Evolutionary conservation across 2,113 vertebrate genomes (phyloP).

Genomic region (Gobius niger): DNA sequence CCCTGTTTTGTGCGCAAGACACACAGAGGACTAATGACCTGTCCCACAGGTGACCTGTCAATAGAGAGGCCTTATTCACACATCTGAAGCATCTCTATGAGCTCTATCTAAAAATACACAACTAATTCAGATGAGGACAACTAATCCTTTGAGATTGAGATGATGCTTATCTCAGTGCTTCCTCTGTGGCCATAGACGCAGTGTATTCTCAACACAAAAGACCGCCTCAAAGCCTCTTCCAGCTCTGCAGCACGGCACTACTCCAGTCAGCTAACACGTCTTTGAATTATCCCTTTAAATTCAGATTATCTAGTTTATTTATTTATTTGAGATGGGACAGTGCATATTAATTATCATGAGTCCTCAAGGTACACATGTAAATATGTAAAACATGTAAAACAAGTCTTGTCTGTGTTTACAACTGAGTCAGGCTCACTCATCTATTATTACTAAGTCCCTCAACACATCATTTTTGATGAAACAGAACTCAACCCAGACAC

Average conservation of each 20-base stretch:
- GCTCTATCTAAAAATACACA: slow-evolving; percentile 34
- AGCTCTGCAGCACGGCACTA: slow-evolving; percentile 27
- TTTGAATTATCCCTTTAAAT: slow-evolving; percentile 11
- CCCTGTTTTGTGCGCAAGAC: slow-evolving; percentile 3
- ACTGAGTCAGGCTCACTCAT: slow-evolving; percentile 16
- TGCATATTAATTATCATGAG: not conserved
- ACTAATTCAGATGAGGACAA: slow-evolving; percentile 39
- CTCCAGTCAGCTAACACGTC: slow-evolving; percentile 35
- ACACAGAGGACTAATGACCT: slow-evolving; percentile 17
- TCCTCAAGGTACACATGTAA: too few relatives aligned
- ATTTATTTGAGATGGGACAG: too few relatives aligned
- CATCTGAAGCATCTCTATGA: slow-evolving; percentile 15
- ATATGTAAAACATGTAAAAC: too few relatives aligned
- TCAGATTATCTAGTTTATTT: not conserved
- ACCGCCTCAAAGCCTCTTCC: slow-evolving; percentile 52
- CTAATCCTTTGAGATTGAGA: slow-evolving; percentile 57
- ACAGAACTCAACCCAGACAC: not conserved
- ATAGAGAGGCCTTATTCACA: slow-evolving; percentile 29
- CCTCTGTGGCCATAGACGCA: slow-evolving; percentile 42
- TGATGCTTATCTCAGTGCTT: slow-evolving; percentile 52
- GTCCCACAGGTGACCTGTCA: slow-evolving; percentile 27
- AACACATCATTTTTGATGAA: slow-evolving; percentile 40
- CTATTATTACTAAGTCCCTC: slow-evolving; percentile 38
- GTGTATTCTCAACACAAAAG: slow-evolving; percentile 67
- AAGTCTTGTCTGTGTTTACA: not conserved